phyloP scores from a whole-genome alignment of 2,113 vertebrate species.

The Sebastes fasciatus region DNA sequence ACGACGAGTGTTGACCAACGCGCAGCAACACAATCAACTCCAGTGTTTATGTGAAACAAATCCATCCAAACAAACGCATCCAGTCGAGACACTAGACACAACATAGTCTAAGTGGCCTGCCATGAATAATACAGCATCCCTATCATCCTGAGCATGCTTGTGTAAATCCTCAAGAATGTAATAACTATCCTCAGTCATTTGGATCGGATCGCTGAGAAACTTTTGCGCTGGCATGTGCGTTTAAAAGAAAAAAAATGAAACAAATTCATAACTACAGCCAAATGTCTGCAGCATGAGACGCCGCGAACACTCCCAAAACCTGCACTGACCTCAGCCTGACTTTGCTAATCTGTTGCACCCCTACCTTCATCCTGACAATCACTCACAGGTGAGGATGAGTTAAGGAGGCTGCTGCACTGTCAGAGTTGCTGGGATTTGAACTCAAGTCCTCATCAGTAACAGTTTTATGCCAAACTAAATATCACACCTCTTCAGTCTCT shows the following conservation, averaged over 20 bases:
- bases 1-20: slow-evolving; percentile 61
- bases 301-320: slow-evolving; percentile 55
- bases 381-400: slow-evolving; percentile 37
- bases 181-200: slow-evolving; percentile 55
- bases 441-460: slow-evolving; percentile 63
- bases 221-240: slow-evolving; percentile 14
- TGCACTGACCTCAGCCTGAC: slow-evolving; percentile 69
- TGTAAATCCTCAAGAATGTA: slow-evolving; percentile 63
- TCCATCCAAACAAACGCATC: slow-evolving; percentile 69
- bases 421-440: slow-evolving; percentile 54
- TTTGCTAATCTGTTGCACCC: slow-evolving; percentile 51
- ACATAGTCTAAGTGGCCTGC: slow-evolving; percentile 59
- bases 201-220: slow-evolving; percentile 38
- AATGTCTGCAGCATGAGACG: slow-evolving; percentile 47
- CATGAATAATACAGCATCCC: slow-evolving; percentile 61
- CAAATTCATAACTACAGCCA: slow-evolving; percentile 50
- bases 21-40: slow-evolving; percentile 60
- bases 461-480: slow-evolving; percentile 57
- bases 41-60: slow-evolving; percentile 66
- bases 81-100: slow-evolving; percentile 67
- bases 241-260: slow-evolving; percentile 15
- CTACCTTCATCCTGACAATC: slow-evolving; percentile 57
- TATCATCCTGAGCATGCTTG: slow-evolving; percentile 47
- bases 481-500: slow-evolving; percentile 26
- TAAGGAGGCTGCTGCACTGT: slow-evolving; percentile 17